A percentile compares a stretch with the other conserved stretches of the same genome.
These are phyloP conservation scores for Lomographa bimaculata DNA, from an alignment of 2,888 invertebrate species.

Conservation along the genomic window DNA sequence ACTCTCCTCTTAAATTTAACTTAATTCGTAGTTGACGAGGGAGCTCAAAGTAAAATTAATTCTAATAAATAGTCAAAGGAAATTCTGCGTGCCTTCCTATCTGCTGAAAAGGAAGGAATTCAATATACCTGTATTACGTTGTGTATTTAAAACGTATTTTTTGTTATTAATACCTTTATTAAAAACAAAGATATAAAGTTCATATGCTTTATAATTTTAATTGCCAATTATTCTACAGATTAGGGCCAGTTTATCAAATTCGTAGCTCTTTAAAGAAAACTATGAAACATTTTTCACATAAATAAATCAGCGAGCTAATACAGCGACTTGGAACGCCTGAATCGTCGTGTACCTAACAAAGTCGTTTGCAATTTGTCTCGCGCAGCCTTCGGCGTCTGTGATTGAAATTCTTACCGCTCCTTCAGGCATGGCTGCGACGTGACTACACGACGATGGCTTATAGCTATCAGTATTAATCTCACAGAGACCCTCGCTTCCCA, in stretches of 20 bases:
- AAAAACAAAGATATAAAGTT: no score
- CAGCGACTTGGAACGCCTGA: conserved; percentile 28
- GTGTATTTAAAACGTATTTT: no score
- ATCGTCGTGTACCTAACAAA: conserved; percentile 43
- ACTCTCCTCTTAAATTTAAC: conserved; percentile 19
- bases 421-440: conserved; percentile 45
- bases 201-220: no score
- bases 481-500: conserved; percentile 10
- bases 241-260: no score
- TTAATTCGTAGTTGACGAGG: conserved; percentile 26
- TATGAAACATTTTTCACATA: neutral
- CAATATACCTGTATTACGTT: no score
- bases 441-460: conserved; percentile 36
- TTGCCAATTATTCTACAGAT: no score
- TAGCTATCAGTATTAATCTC: conserved; percentile 31
- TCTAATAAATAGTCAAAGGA: conserved; percentile 28
- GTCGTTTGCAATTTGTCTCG: conserved; percentile 63
- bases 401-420: conserved; percentile 61
- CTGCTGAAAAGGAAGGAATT: no score
- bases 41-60: conserved; percentile 29
- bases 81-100: conserved; percentile 19
- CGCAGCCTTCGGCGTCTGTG: conserved; percentile 45
- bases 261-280: no score
- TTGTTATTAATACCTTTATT: no score
- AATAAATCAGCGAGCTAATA: conserved; percentile 15